Evolutionary conservation across 2,888 invertebrate species (phyloP).

Genomic region (Pomacea canaliculata): DNA sequence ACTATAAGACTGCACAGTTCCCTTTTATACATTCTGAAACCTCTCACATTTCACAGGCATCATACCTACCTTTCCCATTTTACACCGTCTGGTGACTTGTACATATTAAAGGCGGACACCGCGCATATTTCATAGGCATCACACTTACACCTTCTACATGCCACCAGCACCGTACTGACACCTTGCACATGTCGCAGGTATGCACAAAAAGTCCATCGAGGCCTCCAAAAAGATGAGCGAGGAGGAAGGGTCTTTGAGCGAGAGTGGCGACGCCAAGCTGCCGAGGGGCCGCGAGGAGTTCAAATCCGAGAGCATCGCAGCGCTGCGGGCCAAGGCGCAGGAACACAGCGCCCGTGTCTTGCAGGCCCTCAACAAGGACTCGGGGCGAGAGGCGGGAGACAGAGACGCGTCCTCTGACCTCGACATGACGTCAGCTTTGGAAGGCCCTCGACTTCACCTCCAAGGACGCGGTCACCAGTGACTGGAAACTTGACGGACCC

Average conservation of each 20-base stretch:
- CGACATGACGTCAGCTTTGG: not conserved
- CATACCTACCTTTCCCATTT: too few relatives aligned
- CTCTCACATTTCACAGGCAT: too few relatives aligned
- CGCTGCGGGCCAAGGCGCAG: constrained; percentile 92
- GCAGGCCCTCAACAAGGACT: constrained; percentile 46
- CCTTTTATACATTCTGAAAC: too few relatives aligned
- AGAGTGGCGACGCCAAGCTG: constrained; percentile 37
- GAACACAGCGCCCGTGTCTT: constrained; percentile 77
- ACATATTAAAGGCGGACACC: too few relatives aligned
- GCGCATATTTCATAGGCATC: too few relatives aligned
- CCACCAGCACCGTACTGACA: too few relatives aligned
- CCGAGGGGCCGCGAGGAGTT: constrained; percentile 71
- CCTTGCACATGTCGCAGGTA: constrained; percentile 77
- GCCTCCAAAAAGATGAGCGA: constrained; percentile 96
- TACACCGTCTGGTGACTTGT: too few relatives aligned
- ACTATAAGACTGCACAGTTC: too few relatives aligned
- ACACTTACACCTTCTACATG: too few relatives aligned
- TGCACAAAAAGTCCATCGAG: constrained; percentile 98
- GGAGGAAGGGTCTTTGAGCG: constrained; percentile 60
- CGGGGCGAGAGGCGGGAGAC: constrained; percentile 1
- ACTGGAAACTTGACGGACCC: too few relatives aligned
- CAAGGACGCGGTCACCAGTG: too few relatives aligned
- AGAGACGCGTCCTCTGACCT: not conserved
- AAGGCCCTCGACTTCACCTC: too few relatives aligned
- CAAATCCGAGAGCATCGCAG: constrained; percentile 92